Conservation (phyloP, 2,113 vertebrate species). For the Danionella cerebrum region DNA sequence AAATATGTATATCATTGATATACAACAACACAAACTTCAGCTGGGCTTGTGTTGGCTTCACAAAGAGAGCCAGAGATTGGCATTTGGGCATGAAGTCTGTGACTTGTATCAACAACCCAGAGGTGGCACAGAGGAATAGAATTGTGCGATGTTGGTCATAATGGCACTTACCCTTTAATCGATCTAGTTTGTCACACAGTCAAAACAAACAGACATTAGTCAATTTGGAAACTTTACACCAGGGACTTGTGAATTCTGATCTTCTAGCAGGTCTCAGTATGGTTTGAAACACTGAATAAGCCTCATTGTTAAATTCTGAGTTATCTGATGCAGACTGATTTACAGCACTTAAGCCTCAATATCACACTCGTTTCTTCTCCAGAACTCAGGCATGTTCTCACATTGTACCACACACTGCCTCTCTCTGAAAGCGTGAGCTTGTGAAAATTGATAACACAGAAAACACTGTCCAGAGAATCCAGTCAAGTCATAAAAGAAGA, state of each 20-base stretch:
- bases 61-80: too few species aligned
- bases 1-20: too few species aligned
- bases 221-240: not conserved
- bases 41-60: too few species aligned
- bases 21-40: too few species aligned
- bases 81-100: too few species aligned
- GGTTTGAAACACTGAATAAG: not conserved
- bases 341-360: not conserved
- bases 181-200: too few species aligned
- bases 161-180: too few species aligned
- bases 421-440: constrained; percentile 7
- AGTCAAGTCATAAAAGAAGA: constrained; percentile 22
- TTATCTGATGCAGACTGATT: constrained; percentile 3
- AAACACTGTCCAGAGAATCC: constrained; percentile 10
- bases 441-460: constrained; percentile 20
- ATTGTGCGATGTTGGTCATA: too few species aligned
- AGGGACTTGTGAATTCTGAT: not conserved
- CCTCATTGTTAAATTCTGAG: not conserved
- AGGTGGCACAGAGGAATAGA: too few species aligned
- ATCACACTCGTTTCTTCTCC: not conserved
- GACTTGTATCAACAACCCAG: too few species aligned
- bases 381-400: not conserved
- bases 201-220: too few species aligned
- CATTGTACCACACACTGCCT: not conserved
- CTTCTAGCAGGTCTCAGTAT: not conserved